phyloP scores from a whole-genome alignment of 2,888 invertebrate species.

The Norana najaformis region DNA sequence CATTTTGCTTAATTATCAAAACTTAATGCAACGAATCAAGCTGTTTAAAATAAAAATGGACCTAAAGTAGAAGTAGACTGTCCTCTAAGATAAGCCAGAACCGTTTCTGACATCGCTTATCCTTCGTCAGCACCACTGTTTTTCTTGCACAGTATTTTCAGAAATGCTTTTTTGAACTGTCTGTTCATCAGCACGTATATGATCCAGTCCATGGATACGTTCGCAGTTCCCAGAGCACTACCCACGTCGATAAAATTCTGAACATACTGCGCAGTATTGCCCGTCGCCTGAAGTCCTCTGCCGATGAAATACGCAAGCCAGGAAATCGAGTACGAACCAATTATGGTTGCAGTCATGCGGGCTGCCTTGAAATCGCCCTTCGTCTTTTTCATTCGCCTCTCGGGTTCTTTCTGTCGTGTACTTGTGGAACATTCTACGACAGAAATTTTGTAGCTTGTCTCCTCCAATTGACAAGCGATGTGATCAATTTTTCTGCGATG shows the following conservation, averaged over 20 bases:
- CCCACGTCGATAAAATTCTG: background rate
- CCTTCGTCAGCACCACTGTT: background rate
- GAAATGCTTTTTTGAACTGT: background rate
- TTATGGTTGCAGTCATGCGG: background rate
- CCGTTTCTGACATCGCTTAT: too few relatives aligned
- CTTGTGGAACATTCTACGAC: background rate
- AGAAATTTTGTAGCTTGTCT: background rate
- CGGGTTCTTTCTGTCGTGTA: background rate
- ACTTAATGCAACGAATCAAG: too few relatives aligned
- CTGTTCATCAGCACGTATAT: background rate
- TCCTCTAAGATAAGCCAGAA: too few relatives aligned
- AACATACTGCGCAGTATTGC: background rate
- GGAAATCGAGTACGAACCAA: background rate
- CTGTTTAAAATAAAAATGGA: too few relatives aligned
- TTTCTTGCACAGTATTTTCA: background rate
- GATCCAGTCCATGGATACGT: background rate
- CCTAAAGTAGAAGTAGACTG: too few relatives aligned
- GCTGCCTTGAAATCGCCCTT: conserved; percentile 15
- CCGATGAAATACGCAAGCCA: background rate
- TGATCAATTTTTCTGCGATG: background rate
- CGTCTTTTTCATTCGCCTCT: background rate
- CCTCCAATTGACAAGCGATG: background rate
- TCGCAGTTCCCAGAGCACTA: background rate
- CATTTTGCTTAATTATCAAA: too few relatives aligned
- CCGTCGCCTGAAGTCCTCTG: background rate